Evolutionary conservation across 2,888 invertebrate genomes (phyloP), one percentile per base, ranked within the genome.

Genomic region (Exocentrus adspersus): DNA sequence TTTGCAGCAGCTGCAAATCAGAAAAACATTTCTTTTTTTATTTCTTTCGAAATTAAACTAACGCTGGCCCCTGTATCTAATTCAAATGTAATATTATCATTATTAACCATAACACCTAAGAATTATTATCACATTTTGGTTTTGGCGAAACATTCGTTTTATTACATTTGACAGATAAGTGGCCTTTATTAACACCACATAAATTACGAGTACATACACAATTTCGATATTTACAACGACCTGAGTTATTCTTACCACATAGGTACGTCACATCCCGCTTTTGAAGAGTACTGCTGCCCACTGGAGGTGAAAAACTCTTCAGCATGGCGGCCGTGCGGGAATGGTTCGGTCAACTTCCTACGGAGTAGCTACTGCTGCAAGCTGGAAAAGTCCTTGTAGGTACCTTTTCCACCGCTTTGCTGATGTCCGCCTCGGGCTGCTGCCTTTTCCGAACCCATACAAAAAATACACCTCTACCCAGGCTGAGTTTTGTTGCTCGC

Each of bases 401-500:
- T n/a, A n/a, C n/a, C n/a, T 42, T 9, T 4, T 7, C 4, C 9
- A 17, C 42, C 16, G 12, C 4, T 12, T 16, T 14, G 42, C 42
- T 14, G 42, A 10, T 42, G 12, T 42, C 4, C 42, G 5, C 2
- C 42, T 17, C 16, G 42, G 9, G 16, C 12, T 17, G 17, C 42
- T 42, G 42, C 17, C 30, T 42, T 42, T 17, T 17, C 16, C 7
- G 42, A 6, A 17, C 42, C 42, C 42, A 42, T 42, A 2, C 16
- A n/a, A 42, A 42, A 42, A 7, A 3, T 14, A 17, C 4, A 42
- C 42, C 17, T 16, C 7, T 17, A 14, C n/a, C 2, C 2, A 9
- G 30, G 9, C n/a, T 30, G 30, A 14, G 21, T 42, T 28, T 43
- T 43, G 42, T 20, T 9, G 24, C 56, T 56, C 1, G 43, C 56